Base-by-base conservation (phyloP, 2,888 invertebrate genomes). In the Craniophora ligustri region DNA sequence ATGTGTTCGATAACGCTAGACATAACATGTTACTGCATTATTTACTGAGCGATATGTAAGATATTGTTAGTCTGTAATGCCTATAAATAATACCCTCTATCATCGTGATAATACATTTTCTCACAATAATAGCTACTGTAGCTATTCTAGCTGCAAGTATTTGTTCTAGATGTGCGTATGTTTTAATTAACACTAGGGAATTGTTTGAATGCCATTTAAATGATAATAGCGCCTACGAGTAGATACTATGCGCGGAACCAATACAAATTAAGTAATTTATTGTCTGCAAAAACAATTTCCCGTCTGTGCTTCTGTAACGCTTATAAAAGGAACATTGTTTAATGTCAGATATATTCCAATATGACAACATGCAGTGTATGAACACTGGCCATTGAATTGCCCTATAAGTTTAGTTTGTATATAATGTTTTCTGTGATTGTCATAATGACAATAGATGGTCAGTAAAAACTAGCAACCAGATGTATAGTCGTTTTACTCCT, bases 231-330 rank as follows among this genome's bases (percentile, higher is more conserved):
- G 46, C 21, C 14, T 42, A 41, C 15, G 31, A 21, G 30, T 32
- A 26, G 11, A 54, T n/a, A n/a, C 23, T n/a, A 26, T 30, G 32
- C 16, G 8, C 32, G 19, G 11, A 64, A 61, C 58, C 39, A 64
- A 54, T 53, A 63, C 44, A 48, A 64, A 71, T 60, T 44, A 58
- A n/a, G 3, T 26, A 26, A 71, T 58, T 71, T 61, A 67, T 64
- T 38, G 56, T n/a, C 16, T 16, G 23, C 30, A 23, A 26, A 4
- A 65, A 38, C 55, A 47, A 48, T 34, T 51, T 4, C 30, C 14
- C 28, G 6, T 14, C n/a, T 19, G 21, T 34, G 44, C 34, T 13
- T 41, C 13, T n/a, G 19, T 46, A 23, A 13, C 11, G 6, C 31
- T 31, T 5, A 3, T 5, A 26, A 26, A n/a, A 26, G 26, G 4